Percentiles rank a stretch among this genome's conserved stretches.
phyloP scores from a whole-genome alignment of 2,113 vertebrate species.

The Eleginops maclovinus region DNA sequence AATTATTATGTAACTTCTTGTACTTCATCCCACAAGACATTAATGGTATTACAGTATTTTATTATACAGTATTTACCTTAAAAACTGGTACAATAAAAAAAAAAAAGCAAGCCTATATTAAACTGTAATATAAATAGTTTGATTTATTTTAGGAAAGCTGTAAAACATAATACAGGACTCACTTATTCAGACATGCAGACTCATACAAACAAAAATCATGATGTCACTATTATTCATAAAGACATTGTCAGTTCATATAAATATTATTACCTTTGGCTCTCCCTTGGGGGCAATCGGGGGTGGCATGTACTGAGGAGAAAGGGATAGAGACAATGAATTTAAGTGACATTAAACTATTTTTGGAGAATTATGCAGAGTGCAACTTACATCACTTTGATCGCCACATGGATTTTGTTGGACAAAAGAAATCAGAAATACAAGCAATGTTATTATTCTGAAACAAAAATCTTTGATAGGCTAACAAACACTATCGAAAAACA shows the following conservation, averaged over 20 bases:
- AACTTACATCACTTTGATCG: constrained; percentile 67
- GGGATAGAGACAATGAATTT: not conserved
- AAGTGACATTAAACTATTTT: not conserved
- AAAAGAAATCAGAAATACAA: constrained; percentile 31
- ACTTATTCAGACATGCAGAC: not conserved
- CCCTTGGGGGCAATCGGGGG: constrained; percentile 28
- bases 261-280: constrained; percentile 66
- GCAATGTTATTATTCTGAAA: not conserved
- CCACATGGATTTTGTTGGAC: constrained; percentile 28
- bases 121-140: not conserved
- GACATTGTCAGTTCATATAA: constrained; percentile 1
- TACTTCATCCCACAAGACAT: not conserved
- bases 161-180: not conserved
- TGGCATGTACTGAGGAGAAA: constrained; percentile 40
- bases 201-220: not conserved
- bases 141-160: not conserved
- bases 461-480: not conserved
- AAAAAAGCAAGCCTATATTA: not conserved
- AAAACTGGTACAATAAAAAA: not conserved
- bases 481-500: not conserved
- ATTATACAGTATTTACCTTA: not conserved
- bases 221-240: not conserved
- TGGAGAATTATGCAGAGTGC: not conserved
- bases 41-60: not conserved
- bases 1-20: not conserved